Base-by-base conservation (phyloP, 2,113 vertebrate species). In the Chiloscyllium plagiosum region DNA sequence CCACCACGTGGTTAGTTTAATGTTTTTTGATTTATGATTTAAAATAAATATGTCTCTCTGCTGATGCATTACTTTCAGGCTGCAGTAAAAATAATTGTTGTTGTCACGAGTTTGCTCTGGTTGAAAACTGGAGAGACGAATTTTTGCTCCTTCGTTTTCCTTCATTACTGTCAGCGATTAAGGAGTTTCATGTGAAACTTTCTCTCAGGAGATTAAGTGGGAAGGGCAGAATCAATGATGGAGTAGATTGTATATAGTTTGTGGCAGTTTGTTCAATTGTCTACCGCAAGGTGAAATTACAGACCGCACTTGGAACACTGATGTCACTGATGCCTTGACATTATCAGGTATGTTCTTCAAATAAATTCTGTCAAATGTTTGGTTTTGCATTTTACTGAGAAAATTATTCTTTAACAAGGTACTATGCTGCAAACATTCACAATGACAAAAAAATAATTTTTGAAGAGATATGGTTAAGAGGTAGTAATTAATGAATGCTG, bases 221-320 rank as follows among this genome's bases (percentile, higher is more conserved):
- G 33, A 66, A 22, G 89, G 61, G 33, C 89, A 66, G 61, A 66
- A 93, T 37, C 89, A 93, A 22, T 93, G 89, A 93, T 93, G 61
- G 89, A 93, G 33, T 93, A 68, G 33, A 93, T 37, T 93, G 89
- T 37, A 37, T 37, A 93, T 93, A n/a, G 89, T 93, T 93, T 66
- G 89, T 93, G 89, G 89, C 89, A 93, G 33, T 92, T 92, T 66
- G 89, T 93, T 93, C 89, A 93, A 93, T 93, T 93, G 89, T 93
- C 89, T 66, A n/a, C 89, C 66, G 19, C 89, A 93, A 93, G 89
- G 61, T 68, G 89, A 93, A 93, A 66, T 93, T 66, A 93, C 65
- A 68, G 61, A 93, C 61, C 61, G 7, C 33, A 37, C 89, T 65
- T 93, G 61, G 89, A 66, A 61, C 89, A 66, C 17, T 37, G 61